Conservation (phyloP, 2,888 invertebrate genomes). For the Dichetophora obliterata region DNA sequence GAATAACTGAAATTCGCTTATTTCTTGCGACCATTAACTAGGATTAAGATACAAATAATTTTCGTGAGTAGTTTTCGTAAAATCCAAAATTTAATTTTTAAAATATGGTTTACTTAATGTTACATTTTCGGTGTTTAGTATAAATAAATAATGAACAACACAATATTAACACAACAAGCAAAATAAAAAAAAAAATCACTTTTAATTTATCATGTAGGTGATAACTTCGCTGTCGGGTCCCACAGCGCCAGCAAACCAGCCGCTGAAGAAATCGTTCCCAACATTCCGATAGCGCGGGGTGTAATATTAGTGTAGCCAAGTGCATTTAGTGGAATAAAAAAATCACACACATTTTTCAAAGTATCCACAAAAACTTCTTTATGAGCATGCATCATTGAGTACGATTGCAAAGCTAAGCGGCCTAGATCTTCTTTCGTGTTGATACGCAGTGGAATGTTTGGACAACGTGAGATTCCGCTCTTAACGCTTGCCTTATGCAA, state of each 20-base stretch:
- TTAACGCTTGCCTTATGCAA: constrained; percentile 70
- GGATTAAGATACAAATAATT: too few species aligned
- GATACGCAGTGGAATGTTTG: constrained; percentile 55
- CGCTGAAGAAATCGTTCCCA: constrained; percentile 85
- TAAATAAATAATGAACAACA: background rate
- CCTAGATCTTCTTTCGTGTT: constrained; percentile 57
- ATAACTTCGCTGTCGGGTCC: constrained; percentile 83
- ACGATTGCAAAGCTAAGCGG: constrained; percentile 58
- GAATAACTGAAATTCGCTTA: too few species aligned
- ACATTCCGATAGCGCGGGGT: constrained; percentile 81
- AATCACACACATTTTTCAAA: constrained; percentile 87
- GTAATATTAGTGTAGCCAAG: constrained; percentile 83
- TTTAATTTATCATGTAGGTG: constrained; percentile 70
- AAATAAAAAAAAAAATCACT: background rate
- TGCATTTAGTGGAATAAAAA: constrained; percentile 87
- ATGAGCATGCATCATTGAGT: constrained; percentile 63
- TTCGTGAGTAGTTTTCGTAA: too few species aligned
- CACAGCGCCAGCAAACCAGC: constrained; percentile 83
- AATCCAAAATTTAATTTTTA: too few species aligned
- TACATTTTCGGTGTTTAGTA: too few species aligned
- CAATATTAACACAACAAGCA: background rate
- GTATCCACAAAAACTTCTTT: constrained; percentile 85
- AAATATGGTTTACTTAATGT: too few species aligned
- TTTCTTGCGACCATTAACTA: too few species aligned
- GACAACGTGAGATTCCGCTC: constrained; percentile 60